These are phyloP conservation scores for Agonopterix alstromeriana DNA, from an alignment of 2,888 invertebrate genomes.

Conservation along the genomic window DNA sequence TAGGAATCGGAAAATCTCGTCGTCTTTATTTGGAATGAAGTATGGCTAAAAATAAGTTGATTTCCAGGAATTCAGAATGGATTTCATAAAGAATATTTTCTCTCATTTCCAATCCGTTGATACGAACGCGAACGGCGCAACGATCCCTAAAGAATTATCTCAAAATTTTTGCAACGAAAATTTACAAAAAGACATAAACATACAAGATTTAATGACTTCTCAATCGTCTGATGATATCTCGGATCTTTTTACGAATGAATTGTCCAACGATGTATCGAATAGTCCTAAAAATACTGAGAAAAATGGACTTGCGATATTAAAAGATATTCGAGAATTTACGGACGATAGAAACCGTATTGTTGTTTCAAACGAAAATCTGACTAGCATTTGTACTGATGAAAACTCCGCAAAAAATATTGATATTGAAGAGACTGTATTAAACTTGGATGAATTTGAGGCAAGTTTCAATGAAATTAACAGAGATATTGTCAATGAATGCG, in stretches of 20 bases:
- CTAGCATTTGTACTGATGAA: background rate
- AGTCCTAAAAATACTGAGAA: background rate
- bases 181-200: too few relatives aligned
- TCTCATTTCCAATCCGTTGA: background rate
- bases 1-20: too few relatives aligned
- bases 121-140: background rate
- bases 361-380: background rate
- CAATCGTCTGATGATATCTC: background rate
- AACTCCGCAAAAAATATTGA: background rate
- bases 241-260: background rate
- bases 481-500: too few relatives aligned
- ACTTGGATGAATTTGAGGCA: conserved; percentile 11
- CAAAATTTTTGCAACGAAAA: too few relatives aligned
- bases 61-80: conserved; percentile 1
- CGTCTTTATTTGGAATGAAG: too few relatives aligned
- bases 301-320: background rate
- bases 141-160: background rate
- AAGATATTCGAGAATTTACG: background rate
- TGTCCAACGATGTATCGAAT: too few relatives aligned
- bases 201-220: background rate
- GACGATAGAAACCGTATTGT: too few relatives aligned
- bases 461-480: background rate
- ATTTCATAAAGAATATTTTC: conserved; percentile 1
- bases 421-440: background rate
- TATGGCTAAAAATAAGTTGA: background rate